Evolutionary conservation across 2,113 vertebrate genomes (phyloP).

Genomic region (Neodon shergylaensis): DNA sequence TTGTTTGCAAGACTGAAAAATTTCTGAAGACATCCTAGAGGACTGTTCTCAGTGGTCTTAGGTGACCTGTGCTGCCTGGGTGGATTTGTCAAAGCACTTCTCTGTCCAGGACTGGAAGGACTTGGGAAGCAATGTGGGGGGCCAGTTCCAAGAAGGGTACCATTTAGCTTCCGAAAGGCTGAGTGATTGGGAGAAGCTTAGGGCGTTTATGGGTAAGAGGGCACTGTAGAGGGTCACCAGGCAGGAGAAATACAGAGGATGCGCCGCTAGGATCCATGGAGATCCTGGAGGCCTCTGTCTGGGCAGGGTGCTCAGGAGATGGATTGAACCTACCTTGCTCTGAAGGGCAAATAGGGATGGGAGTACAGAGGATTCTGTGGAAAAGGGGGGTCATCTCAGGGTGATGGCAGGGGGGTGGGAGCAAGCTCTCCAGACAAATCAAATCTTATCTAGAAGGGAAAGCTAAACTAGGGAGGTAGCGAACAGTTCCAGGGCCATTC

Average conservation of each 20-base stretch:
- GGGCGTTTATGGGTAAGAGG: neutral
- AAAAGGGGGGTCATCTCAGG: neutral
- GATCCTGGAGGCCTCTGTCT: neutral
- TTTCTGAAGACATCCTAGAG: neutral
- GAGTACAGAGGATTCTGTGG: neutral
- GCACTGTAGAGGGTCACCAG: neutral
- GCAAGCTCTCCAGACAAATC: neutral
- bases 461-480: neutral
- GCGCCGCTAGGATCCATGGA: neutral
- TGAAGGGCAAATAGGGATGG: neutral
- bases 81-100: accelerated
- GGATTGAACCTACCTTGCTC: neutral
- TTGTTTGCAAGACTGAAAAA: neutral
- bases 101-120: neutral
- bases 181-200: neutral
- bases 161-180: neutral
- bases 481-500: neutral
- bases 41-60: neutral
- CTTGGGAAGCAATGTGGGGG: neutral
- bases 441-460: neutral
- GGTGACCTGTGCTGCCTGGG: neutral
- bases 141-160: neutral
- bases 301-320: neutral
- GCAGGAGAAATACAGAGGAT: neutral
- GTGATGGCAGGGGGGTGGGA: neutral